phyloP scores from a whole-genome alignment of 1,140 invertebrate species.

The Drosophila triauraria region DNA sequence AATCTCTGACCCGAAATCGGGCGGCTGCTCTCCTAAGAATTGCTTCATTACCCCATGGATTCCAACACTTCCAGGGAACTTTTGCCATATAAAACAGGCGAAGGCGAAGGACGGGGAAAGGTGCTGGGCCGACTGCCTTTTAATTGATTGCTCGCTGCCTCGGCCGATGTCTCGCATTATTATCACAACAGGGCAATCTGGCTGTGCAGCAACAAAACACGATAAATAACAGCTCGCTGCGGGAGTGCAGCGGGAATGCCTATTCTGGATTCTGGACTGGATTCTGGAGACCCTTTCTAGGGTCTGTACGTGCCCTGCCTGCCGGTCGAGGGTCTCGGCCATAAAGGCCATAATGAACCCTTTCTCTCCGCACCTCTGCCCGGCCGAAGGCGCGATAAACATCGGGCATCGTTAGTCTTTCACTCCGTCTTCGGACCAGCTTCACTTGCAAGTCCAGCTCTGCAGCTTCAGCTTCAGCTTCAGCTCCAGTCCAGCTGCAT shows the following conservation, averaged over 20 bases:
- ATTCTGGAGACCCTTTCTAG: conserved; percentile 37
- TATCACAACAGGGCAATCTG: conserved; percentile 78
- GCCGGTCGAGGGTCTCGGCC: conserved; percentile 52
- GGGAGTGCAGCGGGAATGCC: conserved; percentile 29
- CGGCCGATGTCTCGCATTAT: conserved; percentile 71
- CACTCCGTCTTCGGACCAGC: conserved; percentile 32
- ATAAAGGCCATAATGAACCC: conserved; percentile 78
- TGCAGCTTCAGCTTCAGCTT: conserved; percentile 13
- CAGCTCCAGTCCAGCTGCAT: conserved; percentile 32
- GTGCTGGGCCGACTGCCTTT: conserved; percentile 72
- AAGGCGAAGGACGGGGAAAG: conserved; percentile 16
- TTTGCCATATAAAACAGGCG: conserved; percentile 33
- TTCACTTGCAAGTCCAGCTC: conserved; percentile 24
- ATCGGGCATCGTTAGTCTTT: conserved; percentile 76
- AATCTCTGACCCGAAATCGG: conserved; percentile 74
- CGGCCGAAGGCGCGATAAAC: conserved; percentile 60
- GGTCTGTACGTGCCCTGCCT: conserved; percentile 68
- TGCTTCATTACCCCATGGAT: conserved; percentile 72
- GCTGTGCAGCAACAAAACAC: conserved; percentile 52
- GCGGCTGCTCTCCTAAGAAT: conserved; percentile 60
- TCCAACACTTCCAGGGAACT: conserved; percentile 63
- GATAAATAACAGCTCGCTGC: conserved; percentile 75
- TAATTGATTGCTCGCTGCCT: conserved; percentile 77
- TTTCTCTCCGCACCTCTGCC: conserved; percentile 61
- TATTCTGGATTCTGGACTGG: conserved; percentile 10